Conservation (phyloP, 2,797 vertebrate species). For the Darevskia nairensis region DNA sequence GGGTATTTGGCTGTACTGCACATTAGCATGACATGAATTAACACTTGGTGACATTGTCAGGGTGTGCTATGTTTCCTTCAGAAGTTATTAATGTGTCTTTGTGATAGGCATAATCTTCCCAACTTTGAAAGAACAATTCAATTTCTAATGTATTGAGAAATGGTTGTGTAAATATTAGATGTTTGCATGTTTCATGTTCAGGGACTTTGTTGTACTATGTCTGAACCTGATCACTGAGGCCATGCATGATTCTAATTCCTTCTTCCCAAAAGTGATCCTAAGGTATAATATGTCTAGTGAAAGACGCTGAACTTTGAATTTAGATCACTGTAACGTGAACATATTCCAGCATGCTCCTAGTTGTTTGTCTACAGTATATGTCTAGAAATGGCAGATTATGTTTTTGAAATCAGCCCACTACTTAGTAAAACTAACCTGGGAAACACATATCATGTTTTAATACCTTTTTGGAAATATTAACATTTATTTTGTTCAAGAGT, state of each 20-base stretch:
- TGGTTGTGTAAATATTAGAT: background rate
- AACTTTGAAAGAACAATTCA: background rate
- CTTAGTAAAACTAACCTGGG: background rate
- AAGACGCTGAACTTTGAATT: background rate
- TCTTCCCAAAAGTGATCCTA: background rate
- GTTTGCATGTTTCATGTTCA: background rate
- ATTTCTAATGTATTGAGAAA: background rate
- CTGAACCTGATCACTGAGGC: background rate
- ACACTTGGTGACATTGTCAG: background rate
- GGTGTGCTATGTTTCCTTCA: background rate
- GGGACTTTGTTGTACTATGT: background rate
- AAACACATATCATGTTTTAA: accelerated
- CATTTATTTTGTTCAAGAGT: background rate
- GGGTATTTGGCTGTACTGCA: background rate
- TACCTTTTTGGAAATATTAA: conserved; percentile 8
- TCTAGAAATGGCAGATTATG: background rate
- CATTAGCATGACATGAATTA: background rate
- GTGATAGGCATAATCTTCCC: background rate
- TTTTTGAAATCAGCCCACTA: background rate
- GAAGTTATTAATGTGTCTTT: background rate
- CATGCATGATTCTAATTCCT: background rate
- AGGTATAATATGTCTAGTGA: background rate
- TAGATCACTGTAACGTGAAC: background rate
- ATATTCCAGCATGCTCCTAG: background rate
- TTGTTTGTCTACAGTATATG: background rate